Evolutionary conservation across 2,113 vertebrate genomes (phyloP).

Genomic region (Zootoca vivipara): DNA sequence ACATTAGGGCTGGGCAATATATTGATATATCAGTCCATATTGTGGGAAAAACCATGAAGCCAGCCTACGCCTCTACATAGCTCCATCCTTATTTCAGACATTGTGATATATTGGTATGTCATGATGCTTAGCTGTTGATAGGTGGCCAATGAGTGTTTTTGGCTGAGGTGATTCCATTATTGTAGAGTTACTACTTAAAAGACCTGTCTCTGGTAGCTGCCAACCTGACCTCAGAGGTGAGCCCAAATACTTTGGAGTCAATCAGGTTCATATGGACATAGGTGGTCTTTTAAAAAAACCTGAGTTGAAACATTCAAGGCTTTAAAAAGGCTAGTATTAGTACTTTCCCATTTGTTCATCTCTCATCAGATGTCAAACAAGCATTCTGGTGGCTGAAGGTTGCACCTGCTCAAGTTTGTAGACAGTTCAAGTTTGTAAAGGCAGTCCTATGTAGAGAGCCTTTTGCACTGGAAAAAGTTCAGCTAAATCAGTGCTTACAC

Average conservation of each 20-base stretch:
- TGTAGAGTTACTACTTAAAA: not conserved
- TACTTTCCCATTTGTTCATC: not conserved
- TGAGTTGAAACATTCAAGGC: not conserved
- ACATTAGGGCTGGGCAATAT: not conserved
- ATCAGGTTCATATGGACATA: not conserved
- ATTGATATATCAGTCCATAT: too few relatives aligned
- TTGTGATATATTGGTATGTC: too few relatives aligned
- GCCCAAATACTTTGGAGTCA: not conserved
- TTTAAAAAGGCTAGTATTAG: not conserved
- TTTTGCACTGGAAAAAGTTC: not conserved
- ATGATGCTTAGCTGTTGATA: too few relatives aligned
- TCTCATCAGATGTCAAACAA: too few relatives aligned
- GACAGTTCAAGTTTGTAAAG: not conserved
- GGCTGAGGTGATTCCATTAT: not conserved
- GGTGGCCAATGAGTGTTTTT: not conserved
- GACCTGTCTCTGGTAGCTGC: not conserved
- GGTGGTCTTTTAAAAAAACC: not conserved
- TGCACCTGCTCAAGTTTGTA: not conserved
- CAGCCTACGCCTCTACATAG: too few relatives aligned
- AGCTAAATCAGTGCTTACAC: not conserved
- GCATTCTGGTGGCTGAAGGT: not conserved
- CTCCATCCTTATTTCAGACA: too few relatives aligned
- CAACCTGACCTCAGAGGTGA: not conserved
- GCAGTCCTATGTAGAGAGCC: not conserved
- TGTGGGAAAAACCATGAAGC: too few relatives aligned